Evolutionary conservation across 2,797 vertebrate genomes (phyloP), one percentile per base, ranked within the genome.

Genomic region (Rhinichthys osculus): DNA sequence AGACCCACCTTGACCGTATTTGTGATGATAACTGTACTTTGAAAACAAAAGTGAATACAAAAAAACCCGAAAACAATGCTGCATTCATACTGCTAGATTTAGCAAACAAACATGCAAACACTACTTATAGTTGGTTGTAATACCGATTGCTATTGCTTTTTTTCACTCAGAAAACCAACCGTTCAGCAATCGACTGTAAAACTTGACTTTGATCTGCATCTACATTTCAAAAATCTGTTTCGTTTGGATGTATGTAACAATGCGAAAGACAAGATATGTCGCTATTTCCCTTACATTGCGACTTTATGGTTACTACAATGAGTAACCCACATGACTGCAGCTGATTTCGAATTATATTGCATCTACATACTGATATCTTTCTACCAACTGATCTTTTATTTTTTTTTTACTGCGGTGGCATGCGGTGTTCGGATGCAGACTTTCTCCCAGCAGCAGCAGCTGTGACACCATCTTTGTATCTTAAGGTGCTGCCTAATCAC

Each of bases 391-490:
- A 59, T 11, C 9, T 11, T n/a, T 59, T 23, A n/a, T n/a, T 8
- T 27, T 7, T 64, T n/a, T 23, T 66, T 7, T 66, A 33, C 84
- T 72, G 40, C 33, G 84, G 88, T 19, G 50, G 50, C 17, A 92
- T 91, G 91, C 88, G 91, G 93, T 90, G 91, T 89, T 94, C 92
- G 92, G 92, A 91, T 92, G 90, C 89, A 92, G 81, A 90, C 85
- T 82, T 87, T 90, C 82, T 87, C 92, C 90, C 93, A 92, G 91
- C 92, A 93, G 91, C 92, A 93, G 90, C 94, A 94, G 93, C 92
- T 95, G 92, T n/a, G 92, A 90, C 93, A 91, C 92, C 90, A 89
- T 91, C 89, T 94, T 94, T 92, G 91, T 94, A 92, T 94, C 94
- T 95, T 94, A 93, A 94, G 94, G 94, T 95, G 90, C 78, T 92